phyloP scores from a whole-genome alignment of 2,797 vertebrate species.

The Lepidocolaptes lacrymiger region DNA sequence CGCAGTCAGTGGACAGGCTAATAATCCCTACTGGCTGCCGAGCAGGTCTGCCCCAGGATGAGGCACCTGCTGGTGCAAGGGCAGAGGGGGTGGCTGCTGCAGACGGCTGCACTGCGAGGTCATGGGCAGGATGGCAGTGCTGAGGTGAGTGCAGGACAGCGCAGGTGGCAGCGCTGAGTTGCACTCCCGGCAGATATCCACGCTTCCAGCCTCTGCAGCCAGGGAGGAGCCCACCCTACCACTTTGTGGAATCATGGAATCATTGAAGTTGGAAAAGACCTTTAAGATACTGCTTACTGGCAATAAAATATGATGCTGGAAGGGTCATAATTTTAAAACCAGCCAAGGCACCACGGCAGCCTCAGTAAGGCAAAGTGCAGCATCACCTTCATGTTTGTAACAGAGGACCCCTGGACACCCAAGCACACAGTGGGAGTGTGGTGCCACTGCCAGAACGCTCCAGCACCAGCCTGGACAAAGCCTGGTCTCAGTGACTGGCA shows the following conservation, averaged over 20 bases:
- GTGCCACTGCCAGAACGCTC: neutral
- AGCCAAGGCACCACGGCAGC: neutral
- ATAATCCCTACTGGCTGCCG: neutral
- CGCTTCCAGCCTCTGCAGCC: neutral
- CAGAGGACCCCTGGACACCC: neutral
- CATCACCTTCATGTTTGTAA: neutral
- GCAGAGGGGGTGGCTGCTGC: neutral
- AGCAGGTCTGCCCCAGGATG: neutral
- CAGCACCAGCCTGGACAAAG: neutral
- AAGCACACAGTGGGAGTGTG: fast-evolving
- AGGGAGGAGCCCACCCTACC: neutral
- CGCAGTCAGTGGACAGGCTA: fast-evolving
- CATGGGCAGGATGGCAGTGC: neutral
- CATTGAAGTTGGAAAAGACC: neutral
- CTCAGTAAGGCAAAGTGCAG: neutral
- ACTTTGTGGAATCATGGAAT: neutral
- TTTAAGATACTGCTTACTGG: neutral
- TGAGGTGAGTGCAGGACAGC: neutral
- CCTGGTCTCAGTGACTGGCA: fast-evolving
- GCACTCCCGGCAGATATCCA: neutral
- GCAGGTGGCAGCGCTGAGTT: fast-evolving
- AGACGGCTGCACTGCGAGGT: neutral
- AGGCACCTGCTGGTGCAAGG: neutral
- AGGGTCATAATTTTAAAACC: neutral
- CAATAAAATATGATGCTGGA: neutral